These are phyloP conservation scores for Cryptomyrus ogoouensis DNA, from an alignment of 2,113 vertebrate species.

Conservation along the genomic window DNA sequence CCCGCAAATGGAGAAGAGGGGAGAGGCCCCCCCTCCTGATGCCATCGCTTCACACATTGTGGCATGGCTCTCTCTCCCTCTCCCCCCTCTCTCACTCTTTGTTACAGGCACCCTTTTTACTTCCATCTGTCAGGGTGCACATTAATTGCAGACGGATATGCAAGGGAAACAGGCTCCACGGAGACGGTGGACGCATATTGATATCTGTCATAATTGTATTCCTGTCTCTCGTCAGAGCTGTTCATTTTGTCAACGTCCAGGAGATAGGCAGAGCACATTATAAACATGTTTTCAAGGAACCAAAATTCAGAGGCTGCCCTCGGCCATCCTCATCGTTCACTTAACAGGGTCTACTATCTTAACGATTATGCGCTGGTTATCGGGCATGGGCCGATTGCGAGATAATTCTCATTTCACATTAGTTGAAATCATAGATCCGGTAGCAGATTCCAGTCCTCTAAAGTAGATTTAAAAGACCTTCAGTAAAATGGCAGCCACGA, in stretches of 20 bases:
- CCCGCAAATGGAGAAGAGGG: conserved; percentile 44
- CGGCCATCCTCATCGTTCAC: background rate
- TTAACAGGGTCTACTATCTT: background rate
- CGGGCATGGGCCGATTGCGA: too few species aligned
- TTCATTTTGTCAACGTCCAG: conserved; percentile 21
- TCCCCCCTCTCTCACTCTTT: conserved; percentile 41
- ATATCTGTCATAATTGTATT: conserved; percentile 56
- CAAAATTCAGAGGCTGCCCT: background rate
- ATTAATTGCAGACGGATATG: conserved; percentile 67
- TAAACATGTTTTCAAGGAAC: background rate
- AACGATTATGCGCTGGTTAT: background rate
- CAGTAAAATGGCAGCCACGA: background rate
- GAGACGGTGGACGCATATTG: conserved; percentile 61
- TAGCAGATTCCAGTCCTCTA: background rate
- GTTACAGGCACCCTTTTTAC: conserved; percentile 55
- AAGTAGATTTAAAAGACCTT: background rate
- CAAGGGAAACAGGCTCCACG: conserved; percentile 52
- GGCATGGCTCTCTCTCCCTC: conserved; percentile 55
- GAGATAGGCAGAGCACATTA: background rate
- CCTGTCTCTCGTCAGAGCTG: conserved; percentile 4
- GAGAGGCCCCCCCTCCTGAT: conserved; percentile 53
- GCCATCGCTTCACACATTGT: conserved; percentile 66
- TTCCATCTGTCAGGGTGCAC: conserved; percentile 65
- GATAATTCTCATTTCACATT: background rate
- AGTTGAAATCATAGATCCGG: background rate